A percentile compares a stretch with the other conserved stretches of the same genome.
Conservation (phyloP, 2,888 invertebrate species). For the Anorthoa munda region DNA sequence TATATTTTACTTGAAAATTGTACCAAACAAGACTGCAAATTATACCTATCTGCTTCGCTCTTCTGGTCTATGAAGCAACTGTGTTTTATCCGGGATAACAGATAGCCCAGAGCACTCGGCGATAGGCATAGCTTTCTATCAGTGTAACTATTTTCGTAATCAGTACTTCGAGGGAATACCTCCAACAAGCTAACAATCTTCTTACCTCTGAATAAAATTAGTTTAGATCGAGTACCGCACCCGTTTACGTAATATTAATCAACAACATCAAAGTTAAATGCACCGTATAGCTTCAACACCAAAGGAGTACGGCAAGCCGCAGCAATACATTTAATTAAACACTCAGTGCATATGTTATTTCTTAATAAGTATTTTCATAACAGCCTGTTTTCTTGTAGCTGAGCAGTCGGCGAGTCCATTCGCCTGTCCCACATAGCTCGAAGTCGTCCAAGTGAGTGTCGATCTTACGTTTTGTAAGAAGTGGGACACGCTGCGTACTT, state of each 20-base stretch:
- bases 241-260: constrained; percentile 10
- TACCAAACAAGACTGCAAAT: neutral
- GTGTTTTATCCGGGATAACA: neutral
- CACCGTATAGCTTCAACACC: neutral
- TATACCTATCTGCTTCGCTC: neutral
- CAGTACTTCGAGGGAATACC: neutral
- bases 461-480: constrained; percentile 70
- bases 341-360: constrained; percentile 47
- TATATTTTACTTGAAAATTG: neutral
- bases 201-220: neutral
- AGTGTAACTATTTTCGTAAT: neutral
- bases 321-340: constrained; percentile 35
- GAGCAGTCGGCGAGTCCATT: constrained; percentile 64
- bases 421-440: constrained; percentile 74
- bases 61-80: neutral
- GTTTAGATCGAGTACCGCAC: neutral
- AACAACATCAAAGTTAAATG: constrained; percentile 8
- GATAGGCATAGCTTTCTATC: neutral
- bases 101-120: neutral
- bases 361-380: constrained; percentile 61
- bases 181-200: neutral
- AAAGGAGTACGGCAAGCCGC: neutral
- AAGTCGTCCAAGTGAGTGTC: constrained; percentile 72
- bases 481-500: constrained; percentile 66
- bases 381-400: constrained; percentile 56